Base-by-base conservation (phyloP, 2,888 invertebrate species). In the Dryomyza anilis region DNA sequence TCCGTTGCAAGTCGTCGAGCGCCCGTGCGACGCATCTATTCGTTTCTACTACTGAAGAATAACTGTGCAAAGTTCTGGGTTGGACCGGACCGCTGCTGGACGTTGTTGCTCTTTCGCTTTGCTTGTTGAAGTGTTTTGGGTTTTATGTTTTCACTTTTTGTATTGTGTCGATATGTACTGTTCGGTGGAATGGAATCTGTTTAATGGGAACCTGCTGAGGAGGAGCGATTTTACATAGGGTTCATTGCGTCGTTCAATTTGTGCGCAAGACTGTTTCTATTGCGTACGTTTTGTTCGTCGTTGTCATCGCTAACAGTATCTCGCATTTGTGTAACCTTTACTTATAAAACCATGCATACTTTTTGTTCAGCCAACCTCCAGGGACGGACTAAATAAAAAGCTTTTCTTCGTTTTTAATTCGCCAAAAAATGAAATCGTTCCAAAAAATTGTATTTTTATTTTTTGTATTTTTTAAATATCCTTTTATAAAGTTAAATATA, bases 31-130 rank as follows among this genome's bases (percentile, higher is more conserved):
- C n/a, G n/a, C 68, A 65, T 63, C 66, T 50, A 57, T n/a, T 57
- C 66, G 52, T 63, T 53, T 52, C 68, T 63, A 57, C n/a, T 33
- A 63, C 66, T 66, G 68, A 45, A 61, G 63, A 64, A 60, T 55
- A 64, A 68, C 68, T 68, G 66, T n/a, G n/a, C 33, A 53, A 53
- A 61, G 23, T 39, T 45, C 52, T 43, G 45, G 45, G 23, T 23
- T 33, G 30, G n/a, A n/a, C n/a, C n/a, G n/a, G n/a, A n/a, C n/a
- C n/a, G n/a, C n/a, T n/a, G n/a, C n/a, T n/a, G n/a, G n/a, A n/a
- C n/a, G n/a, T n/a, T n/a, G n/a, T n/a, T n/a, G n/a, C 55, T 55
- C 55, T 55, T 33, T 33, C 16, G 19, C 36, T 55, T 21, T 60
- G 61, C 25, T 39, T n/a, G 48, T 2, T 43, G 58, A 30, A 58